phyloP scores from a whole-genome alignment of 2,113 vertebrate species.

The Mirza zaza region DNA sequence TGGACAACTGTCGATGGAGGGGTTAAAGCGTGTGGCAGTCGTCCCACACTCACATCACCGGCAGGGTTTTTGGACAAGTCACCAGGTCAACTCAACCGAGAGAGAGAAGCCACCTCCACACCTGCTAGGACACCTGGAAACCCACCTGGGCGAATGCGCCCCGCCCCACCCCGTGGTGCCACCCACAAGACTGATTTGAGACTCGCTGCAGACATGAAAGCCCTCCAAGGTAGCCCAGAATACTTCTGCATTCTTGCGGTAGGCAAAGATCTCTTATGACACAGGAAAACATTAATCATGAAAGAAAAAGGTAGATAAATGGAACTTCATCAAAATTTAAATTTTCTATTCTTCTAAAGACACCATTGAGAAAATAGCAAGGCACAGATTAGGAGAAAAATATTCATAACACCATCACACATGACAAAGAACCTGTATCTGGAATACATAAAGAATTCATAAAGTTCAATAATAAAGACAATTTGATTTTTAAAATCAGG shows the following conservation, averaged over 20 bases:
- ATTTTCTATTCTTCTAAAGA: not conserved
- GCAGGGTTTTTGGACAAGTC: not conserved
- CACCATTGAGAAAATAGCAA: not conserved
- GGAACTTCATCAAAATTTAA: not conserved
- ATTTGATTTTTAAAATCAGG: not conserved
- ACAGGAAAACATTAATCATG: not conserved
- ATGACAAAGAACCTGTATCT: not conserved
- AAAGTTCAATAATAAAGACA: not conserved
- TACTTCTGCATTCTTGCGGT: not conserved
- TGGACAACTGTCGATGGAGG: fast-evolving
- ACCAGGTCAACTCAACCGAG: not conserved
- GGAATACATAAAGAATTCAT: not conserved
- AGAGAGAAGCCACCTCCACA: not conserved
- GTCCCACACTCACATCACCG: not conserved
- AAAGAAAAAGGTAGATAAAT: not conserved
- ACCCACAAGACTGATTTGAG: not conserved
- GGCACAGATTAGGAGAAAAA: not conserved
- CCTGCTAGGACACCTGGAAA: not conserved
- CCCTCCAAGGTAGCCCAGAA: not conserved
- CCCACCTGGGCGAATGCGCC: not conserved
- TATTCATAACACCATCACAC: not conserved
- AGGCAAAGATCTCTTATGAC: not conserved
- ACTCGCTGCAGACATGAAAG: fast-evolving
- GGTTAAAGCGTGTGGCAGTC: not conserved
- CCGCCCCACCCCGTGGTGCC: not conserved